Evolutionary conservation across 1,140 invertebrate species (phyloP), one percentile per base, ranked within the genome.

Genomic region (Drosophila pectinifera): DNA sequence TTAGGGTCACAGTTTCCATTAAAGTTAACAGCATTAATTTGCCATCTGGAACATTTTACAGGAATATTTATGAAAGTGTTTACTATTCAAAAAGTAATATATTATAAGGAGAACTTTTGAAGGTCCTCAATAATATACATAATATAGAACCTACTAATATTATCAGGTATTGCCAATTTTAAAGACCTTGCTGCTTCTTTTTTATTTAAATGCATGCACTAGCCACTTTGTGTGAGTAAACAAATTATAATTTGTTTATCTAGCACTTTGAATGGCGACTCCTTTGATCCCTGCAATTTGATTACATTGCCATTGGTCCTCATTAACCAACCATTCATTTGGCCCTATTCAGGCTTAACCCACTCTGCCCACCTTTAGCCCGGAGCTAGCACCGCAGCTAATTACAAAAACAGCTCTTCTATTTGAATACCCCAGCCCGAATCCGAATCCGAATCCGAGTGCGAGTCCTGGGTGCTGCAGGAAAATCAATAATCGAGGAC

Each of bases 331-430:
- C 43, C 26, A 68, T 68, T 65, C 45, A 68, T 34, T 41, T 67
- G 36, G 45, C 59, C 38, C 59, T 18, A 65, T 61, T 43, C 20
- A 18, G 34, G 18, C 14, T 38, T 13, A 20, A 11, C 28, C 28
- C 42, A 48, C 61, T 34, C 24, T 55, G 34, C 42, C 22, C 26
- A 16, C 49, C 67, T 13, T 31, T 49, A 67, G 24, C 31, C 41
- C 31, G 65, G 24, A 13, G 6, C 31, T 48, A 49, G 26, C 46
- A 56, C 48, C 42, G 34, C 68, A 57, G 68, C 68, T 82, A 82
- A 82, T 82, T 82, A 82, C 68, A 74, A 82, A 78, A 73, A 64
- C 73, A 73, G 68, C 65, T 82, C 61, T 74, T 82, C 54, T 74
- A 82, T 78, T 81, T 73, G 67, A 68, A 68, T 68, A 46, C n/a